These are phyloP conservation scores for Lymantria monacha DNA, from an alignment of 2,888 invertebrate species.

Conservation along the genomic window DNA sequence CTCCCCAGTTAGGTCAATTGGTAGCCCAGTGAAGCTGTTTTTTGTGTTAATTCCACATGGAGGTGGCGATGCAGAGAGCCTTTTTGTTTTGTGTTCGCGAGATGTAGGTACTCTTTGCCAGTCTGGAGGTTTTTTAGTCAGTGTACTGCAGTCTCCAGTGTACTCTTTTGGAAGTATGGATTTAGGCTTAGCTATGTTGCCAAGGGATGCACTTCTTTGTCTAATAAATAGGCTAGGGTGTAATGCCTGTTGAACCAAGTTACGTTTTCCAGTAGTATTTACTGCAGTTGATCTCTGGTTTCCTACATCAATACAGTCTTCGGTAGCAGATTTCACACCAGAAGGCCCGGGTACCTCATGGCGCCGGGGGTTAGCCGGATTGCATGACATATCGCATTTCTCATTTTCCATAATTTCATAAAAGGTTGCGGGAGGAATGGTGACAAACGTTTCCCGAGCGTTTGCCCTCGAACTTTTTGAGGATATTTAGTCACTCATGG, in stretches of 20 bases:
- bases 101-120: not conserved
- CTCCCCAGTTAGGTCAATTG: not conserved
- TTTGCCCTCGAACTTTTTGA: no score
- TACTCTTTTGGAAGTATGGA: no score
- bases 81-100: not conserved
- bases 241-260: not conserved
- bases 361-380: no score
- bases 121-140: not conserved
- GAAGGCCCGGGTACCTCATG: not conserved
- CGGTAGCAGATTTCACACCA: constrained; percentile 3
- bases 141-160: no score
- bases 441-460: no score
- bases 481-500: no score
- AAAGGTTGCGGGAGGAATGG: no score
- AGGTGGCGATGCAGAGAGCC: not conserved
- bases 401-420: no score
- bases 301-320: not conserved
- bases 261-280: constrained; percentile 1
- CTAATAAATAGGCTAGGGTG: constrained; percentile 1
- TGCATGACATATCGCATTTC: not conserved
- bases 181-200: not conserved
- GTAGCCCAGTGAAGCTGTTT: not conserved
- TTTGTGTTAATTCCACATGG: not conserved
- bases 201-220: not conserved
- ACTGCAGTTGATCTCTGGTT: not conserved